Conservation (phyloP, 30 jellyfish, hydroid and myxozoan species). For the Cassiopea xamachana region DNA sequence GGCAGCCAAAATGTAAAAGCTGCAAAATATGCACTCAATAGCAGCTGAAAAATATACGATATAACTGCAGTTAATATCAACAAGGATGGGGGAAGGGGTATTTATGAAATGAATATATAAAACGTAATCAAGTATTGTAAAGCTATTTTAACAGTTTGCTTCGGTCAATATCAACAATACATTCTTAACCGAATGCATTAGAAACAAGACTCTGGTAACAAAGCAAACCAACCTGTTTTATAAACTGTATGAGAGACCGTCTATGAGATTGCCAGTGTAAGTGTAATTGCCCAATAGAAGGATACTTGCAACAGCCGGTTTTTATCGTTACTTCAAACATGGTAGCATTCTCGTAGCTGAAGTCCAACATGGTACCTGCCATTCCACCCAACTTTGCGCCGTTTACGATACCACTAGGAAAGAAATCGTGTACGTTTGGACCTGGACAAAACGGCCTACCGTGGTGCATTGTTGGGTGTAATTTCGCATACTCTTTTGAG, state of each 20-base stretch:
- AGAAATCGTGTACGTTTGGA: slow-evolving; percentile 77
- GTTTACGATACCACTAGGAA: slow-evolving; percentile 87
- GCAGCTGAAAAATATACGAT: no score
- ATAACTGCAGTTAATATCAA: no score
- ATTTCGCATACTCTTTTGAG: slow-evolving; percentile 68
- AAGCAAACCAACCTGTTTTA: slow-evolving; percentile 76
- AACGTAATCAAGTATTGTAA: no score
- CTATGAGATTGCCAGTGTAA: slow-evolving; percentile 86
- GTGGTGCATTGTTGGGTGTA: slow-evolving; percentile 93
- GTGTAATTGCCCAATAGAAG: slow-evolving; percentile 77
- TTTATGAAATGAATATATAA: no score
- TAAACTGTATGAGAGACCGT: slow-evolving; percentile 65
- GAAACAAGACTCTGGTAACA: no score
- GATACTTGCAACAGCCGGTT: slow-evolving; percentile 99
- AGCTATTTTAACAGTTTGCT: no score
- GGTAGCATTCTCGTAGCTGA: slow-evolving; percentile 74
- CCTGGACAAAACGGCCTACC: slow-evolving; percentile 99
- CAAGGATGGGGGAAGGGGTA: no score
- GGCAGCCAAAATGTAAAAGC: no score
- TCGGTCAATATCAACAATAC: no score
- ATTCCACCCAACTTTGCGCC: slow-evolving; percentile 95
- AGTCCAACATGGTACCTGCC: slow-evolving; percentile 79
- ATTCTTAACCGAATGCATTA: no score
- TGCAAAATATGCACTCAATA: no score
- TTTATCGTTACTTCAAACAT: slow-evolving; percentile 80